Evolutionary conservation across 2,888 invertebrate species (phyloP), one percentile per base, ranked within the genome.

Genomic region (Rutpela maculata): DNA sequence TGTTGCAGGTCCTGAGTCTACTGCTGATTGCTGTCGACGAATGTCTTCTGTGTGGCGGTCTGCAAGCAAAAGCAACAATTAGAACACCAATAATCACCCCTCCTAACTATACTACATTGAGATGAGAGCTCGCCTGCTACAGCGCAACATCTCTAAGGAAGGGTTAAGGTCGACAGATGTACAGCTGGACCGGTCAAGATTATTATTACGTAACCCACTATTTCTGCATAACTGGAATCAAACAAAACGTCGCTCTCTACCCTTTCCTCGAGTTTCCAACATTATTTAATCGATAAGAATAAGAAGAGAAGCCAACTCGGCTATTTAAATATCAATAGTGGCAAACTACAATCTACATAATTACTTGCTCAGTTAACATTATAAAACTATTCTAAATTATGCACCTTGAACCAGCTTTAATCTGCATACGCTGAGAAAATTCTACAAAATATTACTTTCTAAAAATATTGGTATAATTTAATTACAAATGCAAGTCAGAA

Each of bases 1-100:
- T 89, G 84, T 87, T 86, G 86, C 86, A 86, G 87, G 86, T 89
- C 88, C 88, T 86, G 86, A 85, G 85, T 87, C 84, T 86, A 85
- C 85, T 85, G 85, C 80, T 79, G 84, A 82, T n/a, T 85, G 85
- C 85, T 86, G 79, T 79, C 69, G 85, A 86, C 82, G 81, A 77
- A 80, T 79, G 82, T 83, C 83, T 82, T 85, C 84, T 84, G 81
- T 84, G 81, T 83, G 82, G 82, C 83, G 82, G 83, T 86, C 87
- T 87, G 87, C 83, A 87, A 84, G 83, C 82, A 85, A 86, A 84
- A 84, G 84, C 84, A 78, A 85, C 81, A 80, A 83, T 85, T 85
- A 83, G 81, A 65, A 78, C 74, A 73, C 74, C 70, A 65, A 74
- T 63, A 69, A 65, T 75, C 68, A 73, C 69, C 77, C 77, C 69